Base-by-base conservation (phyloP, 1,140 invertebrate species). In the Hydropsyche tenuis region DNA sequence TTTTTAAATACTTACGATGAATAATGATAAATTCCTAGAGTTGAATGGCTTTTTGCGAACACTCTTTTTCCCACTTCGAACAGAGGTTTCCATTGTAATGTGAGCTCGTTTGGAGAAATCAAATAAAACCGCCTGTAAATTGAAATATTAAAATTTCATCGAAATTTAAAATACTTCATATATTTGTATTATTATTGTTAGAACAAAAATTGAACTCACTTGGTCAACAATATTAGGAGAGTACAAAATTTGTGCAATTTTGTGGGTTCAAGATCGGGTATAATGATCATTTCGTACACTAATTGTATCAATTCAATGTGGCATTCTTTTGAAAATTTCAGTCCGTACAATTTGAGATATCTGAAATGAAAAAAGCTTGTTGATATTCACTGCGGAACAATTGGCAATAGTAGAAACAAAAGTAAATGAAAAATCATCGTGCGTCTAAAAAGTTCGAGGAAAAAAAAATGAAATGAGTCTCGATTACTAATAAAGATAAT, bases 281-380 rank as follows among this genome's bases (percentile, higher is more conserved):
- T 91, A 11, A 89, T 88, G 4, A 94, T 81, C 42, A 96, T 80
- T 80, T 95, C 91, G 81, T 92, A 94, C 62, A 93, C 86, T 43
- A 97, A 80, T 79, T 95, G 91, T n/a, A 98, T 89, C 20, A 98
- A 88, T n/a, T 86, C 81, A 22, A 98, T 88, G 81, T 98, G 96
- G 82, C 97, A 95, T 78, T 93, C 90, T 84, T 97, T 97, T 1
- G 90, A 90, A 83, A 98, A 96, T 79, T 93, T 94, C 74, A 91
- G 81, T 12, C 94, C 94, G 86, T 96, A 96, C 23, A 96, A 83
- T 78, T 90, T 87, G 30, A 96, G 90, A 79, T 94, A 96, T 78
- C 92, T 93, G 79, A 74, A 88, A 86, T 77, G 78, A 80, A 9
- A 37, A 37, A 37, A 37, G 30, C n/a, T n/a, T n/a, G n/a, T n/a